Evolutionary conservation across 2,888 invertebrate genomes (phyloP).

Genomic region (Antheraea assamensis): DNA sequence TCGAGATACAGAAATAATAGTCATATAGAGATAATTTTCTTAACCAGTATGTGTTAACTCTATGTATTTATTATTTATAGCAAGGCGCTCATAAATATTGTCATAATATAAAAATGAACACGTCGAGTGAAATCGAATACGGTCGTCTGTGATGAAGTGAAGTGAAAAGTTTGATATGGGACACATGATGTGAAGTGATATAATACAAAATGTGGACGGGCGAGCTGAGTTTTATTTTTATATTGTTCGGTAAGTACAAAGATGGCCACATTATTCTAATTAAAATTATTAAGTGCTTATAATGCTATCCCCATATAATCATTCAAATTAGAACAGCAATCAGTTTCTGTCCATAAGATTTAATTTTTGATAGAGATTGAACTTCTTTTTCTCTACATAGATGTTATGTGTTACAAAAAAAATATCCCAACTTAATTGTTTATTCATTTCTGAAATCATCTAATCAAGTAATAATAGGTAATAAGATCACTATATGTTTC

Average conservation of each 20-base stretch:
- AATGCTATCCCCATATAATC: too few relatives aligned
- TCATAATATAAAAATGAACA: background rate
- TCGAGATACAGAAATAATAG: background rate
- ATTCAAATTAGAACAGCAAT: too few relatives aligned
- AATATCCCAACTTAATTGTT: background rate
- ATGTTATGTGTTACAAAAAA: background rate
- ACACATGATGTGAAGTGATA: slow-evolving; percentile 67
- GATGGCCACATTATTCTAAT: background rate
- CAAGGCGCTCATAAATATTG: background rate
- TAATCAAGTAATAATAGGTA: too few relatives aligned
- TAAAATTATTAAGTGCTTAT: too few relatives aligned
- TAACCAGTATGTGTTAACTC: background rate
- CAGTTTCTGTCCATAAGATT: background rate
- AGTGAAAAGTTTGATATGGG: slow-evolving; percentile 53
- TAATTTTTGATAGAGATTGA: background rate
- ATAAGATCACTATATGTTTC: too few relatives aligned
- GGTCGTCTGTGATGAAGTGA: slow-evolving; percentile 25
- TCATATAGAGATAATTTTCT: background rate
- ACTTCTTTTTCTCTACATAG: background rate
- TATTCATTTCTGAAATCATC: too few relatives aligned
- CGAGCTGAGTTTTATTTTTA: slow-evolving; percentile 73
- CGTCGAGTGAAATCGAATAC: background rate
- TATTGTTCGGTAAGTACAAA: slow-evolving; percentile 71
- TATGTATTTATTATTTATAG: background rate
- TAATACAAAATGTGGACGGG: slow-evolving; percentile 71